A percentile compares a stretch with the other conserved stretches of the same genome.
These are phyloP conservation scores for Antennarius maculatus DNA, from an alignment of 2,797 vertebrate species.

Conservation along the genomic window DNA sequence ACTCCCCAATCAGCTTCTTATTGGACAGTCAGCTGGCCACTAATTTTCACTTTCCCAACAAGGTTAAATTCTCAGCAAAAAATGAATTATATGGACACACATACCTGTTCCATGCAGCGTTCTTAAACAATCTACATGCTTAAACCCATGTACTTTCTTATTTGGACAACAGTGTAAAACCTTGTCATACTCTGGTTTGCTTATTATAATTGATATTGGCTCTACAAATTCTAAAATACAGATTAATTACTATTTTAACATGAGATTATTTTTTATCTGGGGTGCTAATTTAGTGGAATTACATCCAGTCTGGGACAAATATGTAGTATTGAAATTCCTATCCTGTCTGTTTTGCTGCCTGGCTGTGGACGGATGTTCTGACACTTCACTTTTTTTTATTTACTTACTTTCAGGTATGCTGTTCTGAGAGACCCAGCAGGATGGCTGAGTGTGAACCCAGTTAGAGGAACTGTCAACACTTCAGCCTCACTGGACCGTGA, in stretches of 20 bases:
- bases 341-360: not conserved
- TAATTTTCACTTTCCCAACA: slow-evolving; percentile 17
- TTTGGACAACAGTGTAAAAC: too few relatives aligned
- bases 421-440: slow-evolving; percentile 90
- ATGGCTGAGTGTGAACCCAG: slow-evolving; percentile 93
- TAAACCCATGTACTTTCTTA: not conserved
- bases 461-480: slow-evolving; percentile 93
- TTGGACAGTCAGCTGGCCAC: slow-evolving; percentile 34
- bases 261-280: not conserved
- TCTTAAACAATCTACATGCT: too few relatives aligned
- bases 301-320: not conserved
- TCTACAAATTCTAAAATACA: not conserved
- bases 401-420: slow-evolving; percentile 83
- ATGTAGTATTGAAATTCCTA: not conserved
- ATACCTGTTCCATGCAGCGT: too few relatives aligned
- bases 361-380: not conserved
- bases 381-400: slow-evolving; percentile 1
- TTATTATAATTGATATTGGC: not conserved
- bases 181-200: too few relatives aligned
- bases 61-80: too few relatives aligned
- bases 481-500: slow-evolving; percentile 90
- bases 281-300: not conserved
- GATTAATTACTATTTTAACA: not conserved
- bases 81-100: too few relatives aligned
- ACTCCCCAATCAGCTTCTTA: not conserved